Evolutionary conservation across 2,888 invertebrate genomes (phyloP).

Genomic region (Biston stratarius): DNA sequence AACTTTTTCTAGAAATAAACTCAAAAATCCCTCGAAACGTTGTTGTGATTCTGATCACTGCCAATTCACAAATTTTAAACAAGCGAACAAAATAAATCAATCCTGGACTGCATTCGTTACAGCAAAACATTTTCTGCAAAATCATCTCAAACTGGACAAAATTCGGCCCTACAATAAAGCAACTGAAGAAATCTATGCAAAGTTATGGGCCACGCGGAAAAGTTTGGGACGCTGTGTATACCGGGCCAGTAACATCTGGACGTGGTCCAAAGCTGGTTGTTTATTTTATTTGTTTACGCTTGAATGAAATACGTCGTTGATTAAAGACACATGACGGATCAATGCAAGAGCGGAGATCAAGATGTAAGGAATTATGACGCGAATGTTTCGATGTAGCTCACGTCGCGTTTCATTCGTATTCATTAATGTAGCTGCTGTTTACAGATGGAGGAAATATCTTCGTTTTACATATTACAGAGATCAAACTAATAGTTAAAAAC

Average conservation of each 20-base stretch:
- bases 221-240: slow-evolving; percentile 33
- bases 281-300: slow-evolving; percentile 51
- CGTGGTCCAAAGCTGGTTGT: slow-evolving; percentile 50
- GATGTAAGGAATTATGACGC: slow-evolving; percentile 27
- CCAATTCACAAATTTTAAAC: not conserved
- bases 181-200: slow-evolving; percentile 17
- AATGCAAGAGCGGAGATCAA: slow-evolving; percentile 24
- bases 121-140: slow-evolving; percentile 9
- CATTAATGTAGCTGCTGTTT: slow-evolving; percentile 25
- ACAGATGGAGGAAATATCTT: slow-evolving; percentile 16
- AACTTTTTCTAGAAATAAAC: not conserved
- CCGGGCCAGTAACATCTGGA: slow-evolving; percentile 44
- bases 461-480: slow-evolving; percentile 3
- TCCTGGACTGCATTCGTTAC: not conserved
- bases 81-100: slow-evolving; percentile 8
- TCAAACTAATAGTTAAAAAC: not conserved
- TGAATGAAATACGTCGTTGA: slow-evolving; percentile 43
- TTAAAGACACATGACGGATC: slow-evolving; percentile 47
- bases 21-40: not conserved
- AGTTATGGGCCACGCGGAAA: slow-evolving; percentile 27
- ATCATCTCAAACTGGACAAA: slow-evolving; percentile 1
- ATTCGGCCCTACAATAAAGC: not conserved
- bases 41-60: not conserved
- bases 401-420: slow-evolving; percentile 41
- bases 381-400: slow-evolving; percentile 31